Evolutionary conservation across 2,797 vertebrate species (phyloP), one percentile per base, ranked within the genome.

Genomic region (Cottoperca gobio): DNA sequence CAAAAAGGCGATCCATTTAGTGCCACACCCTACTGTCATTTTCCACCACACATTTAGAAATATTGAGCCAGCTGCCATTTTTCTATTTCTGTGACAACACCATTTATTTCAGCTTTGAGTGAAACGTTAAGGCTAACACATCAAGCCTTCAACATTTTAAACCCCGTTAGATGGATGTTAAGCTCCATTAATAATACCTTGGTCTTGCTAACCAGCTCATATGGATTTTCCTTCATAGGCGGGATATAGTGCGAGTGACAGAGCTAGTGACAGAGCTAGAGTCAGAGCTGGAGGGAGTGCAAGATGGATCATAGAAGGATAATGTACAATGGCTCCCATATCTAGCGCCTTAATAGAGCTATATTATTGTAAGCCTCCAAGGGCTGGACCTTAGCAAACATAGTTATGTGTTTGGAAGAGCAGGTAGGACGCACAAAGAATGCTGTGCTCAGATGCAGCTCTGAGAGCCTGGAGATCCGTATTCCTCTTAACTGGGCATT

Each of bases 161-260:
- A 61, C 75, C 77, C 85, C 74, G 23, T 62, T 35, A 68, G 75
- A 85, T 64, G 70, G 82, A 87, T 86, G 83, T 83, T 89, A 86
- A 88, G 84, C 86, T 64, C 81, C 79, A 82, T 87, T 89, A 80
- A 89, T 86, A 88, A 86, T 62, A 73, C 70, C 54, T 13, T 16
- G 3, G 23, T 62, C 77, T 76, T 46, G 21, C 79, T 72, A 82
- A 69, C 63, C 64, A 43, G 67, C 69, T 78, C 65, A 1, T 86
- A 89, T 85, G 70, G 87, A 90, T 91, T 90, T 90, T 84, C 70
- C 71, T 79, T 91, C 80, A 73, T 33, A 72, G 55, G 48, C 0
- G 23, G 71, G 71, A 65, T 77, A 71, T 42, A 75, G 62, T 50
- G 45, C 14, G 19, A 76, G 79, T 40, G 43, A 39, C 63, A 37